These are phyloP conservation scores for Mizuhopecten yessoensis DNA, from an alignment of 1,140 invertebrate species.

Conservation along the genomic window DNA sequence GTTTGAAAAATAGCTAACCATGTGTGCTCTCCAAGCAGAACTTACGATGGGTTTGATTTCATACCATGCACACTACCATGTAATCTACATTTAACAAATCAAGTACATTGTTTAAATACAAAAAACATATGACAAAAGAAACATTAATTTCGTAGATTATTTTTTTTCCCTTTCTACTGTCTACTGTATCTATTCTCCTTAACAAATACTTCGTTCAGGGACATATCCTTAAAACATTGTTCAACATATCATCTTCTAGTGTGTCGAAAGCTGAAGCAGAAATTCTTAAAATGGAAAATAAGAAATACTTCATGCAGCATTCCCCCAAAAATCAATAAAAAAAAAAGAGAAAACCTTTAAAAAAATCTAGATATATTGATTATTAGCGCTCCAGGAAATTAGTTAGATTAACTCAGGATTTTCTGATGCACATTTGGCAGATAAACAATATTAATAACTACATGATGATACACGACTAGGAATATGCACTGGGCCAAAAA, in stretches of 20 bases:
- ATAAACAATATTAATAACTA: background rate
- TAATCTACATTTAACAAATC: background rate
- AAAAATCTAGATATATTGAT: background rate
- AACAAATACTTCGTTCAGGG: too few relatives aligned
- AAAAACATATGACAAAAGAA: background rate
- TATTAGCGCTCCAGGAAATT: slow-evolving; percentile 8
- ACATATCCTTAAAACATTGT: too few relatives aligned
- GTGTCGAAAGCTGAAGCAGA: background rate
- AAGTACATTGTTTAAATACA: background rate
- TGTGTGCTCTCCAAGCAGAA: slow-evolving; percentile 11
- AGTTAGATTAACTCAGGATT: background rate
- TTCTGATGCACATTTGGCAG: slow-evolving; percentile 4
- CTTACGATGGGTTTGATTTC: slow-evolving; percentile 28
- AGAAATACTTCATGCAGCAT: background rate
- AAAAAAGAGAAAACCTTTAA: background rate
- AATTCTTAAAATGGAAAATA: background rate
- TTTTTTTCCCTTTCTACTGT: too few relatives aligned
- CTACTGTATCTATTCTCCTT: too few relatives aligned
- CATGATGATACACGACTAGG: background rate
- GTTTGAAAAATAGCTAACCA: background rate
- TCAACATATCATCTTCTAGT: too few relatives aligned
- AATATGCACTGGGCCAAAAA: slow-evolving; percentile 14
- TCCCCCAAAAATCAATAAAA: slow-evolving; percentile 11
- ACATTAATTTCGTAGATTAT: background rate
- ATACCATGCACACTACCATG: slow-evolving; percentile 37